Evolutionary conservation across 2,113 vertebrate genomes (phyloP).

Genomic region (Misgurnus anguillicaudatus): DNA sequence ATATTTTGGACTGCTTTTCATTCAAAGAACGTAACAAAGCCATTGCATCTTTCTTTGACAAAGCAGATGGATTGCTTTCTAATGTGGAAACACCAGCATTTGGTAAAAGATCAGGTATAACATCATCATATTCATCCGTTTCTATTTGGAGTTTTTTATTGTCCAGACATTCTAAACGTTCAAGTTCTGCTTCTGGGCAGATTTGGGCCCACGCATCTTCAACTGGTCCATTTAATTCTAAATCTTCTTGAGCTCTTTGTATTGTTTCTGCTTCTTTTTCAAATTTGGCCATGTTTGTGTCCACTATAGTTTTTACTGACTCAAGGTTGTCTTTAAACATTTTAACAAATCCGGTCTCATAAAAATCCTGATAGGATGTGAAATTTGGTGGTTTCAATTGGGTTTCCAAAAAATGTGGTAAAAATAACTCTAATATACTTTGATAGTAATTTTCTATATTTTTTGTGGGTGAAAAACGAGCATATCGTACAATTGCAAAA

Average conservation of each 20-base stretch:
- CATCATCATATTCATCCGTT: not conserved
- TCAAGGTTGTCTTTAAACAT: not conserved
- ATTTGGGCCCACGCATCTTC: slow-evolving; percentile 43
- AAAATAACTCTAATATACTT: not conserved
- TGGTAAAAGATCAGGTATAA: slow-evolving; percentile 9
- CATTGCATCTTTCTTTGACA: slow-evolving; percentile 5
- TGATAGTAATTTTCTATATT: not conserved
- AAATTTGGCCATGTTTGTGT: not conserved
- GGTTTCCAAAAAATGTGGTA: not conserved
- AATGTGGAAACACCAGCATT: not conserved
- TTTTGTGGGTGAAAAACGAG: slow-evolving; percentile 1
- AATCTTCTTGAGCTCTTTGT: slow-evolving; percentile 25
- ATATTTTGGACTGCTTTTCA: slow-evolving; percentile 19
- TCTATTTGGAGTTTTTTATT: not conserved
- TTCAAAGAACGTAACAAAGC: slow-evolving; percentile 27
- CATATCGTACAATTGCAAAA: not conserved
- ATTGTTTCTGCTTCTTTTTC: not conserved
- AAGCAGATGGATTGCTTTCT: not conserved
- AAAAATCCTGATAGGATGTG: slow-evolving; percentile 16
- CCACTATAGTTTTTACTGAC: not conserved
- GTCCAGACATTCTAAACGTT: slow-evolving; percentile 26
- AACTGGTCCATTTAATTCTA: slow-evolving; percentile 10
- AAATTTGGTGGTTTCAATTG: slow-evolving; percentile 28
- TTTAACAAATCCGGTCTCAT: slow-evolving; percentile 25
- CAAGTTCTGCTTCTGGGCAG: slow-evolving; percentile 40